Base-by-base conservation (phyloP, 2,888 invertebrate species). In the Chironomus riparius region DNA sequence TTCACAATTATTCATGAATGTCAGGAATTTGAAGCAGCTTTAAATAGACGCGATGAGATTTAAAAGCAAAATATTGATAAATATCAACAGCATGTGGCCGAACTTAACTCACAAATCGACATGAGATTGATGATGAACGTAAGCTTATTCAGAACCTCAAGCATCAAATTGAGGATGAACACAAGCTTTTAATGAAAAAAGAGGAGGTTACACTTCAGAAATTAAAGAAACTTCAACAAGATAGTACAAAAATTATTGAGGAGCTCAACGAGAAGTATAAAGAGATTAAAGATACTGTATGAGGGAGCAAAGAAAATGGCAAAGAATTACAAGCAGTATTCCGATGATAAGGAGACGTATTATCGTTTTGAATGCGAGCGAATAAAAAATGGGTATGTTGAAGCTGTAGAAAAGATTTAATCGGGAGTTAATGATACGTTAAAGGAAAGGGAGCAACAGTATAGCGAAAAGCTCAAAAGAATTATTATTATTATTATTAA, bases 341-440 rank as follows among this genome's bases (percentile, higher is more conserved):
- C 88, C 18, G 85, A 87, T 38, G 88, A 89, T 78, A 89, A 88
- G 79, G 89, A 90, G 77, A 86, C 87, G 28, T 89, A 89, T 80
- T 86, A 89, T 78, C 85, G 86, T 78, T 86, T 85, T 77, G 90
- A 90, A 81, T 87, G 88, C 80, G 87, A 87, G 77, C 85, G 90
- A 56, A 87, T 90, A 79, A 89, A 90, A 79, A 85, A 86, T 61
- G 88, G 87, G 78, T 90, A 90, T 80, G 83, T 87, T 78, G 86
- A 85, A 80, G 86, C 87, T 80, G 85, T 88, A 79, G 80, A 85
- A 48, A 86, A 86, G 79, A 81, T 87, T 78, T 87, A 87, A 81
- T 85, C 84, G 71, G 86, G 86, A 78, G 81, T 87, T 62, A 85
- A 86, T 78, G 83, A 84, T 78, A 83, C 85, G 61, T 83, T 86